Conservation (phyloP, 2,888 invertebrate genomes). For the Nemotelus pantherinus region DNA sequence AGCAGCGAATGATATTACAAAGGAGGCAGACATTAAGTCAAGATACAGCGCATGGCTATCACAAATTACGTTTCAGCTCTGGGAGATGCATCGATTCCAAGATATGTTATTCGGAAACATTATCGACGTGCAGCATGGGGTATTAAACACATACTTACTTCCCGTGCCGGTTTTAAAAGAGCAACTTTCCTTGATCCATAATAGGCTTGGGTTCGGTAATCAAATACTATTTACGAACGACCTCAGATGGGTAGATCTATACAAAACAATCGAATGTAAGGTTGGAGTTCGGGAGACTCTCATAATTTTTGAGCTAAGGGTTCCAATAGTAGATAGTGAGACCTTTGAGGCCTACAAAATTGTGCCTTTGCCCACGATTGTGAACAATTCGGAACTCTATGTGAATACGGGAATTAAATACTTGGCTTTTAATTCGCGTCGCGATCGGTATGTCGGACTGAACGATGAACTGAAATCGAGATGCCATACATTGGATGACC, state of each 20-base stretch:
- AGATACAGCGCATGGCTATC: background rate
- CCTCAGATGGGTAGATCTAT: background rate
- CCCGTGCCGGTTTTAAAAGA: background rate
- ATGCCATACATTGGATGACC: too few relatives aligned
- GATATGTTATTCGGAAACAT: background rate
- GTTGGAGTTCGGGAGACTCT: too few relatives aligned
- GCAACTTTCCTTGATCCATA: background rate
- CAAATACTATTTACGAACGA: background rate
- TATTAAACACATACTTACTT: background rate
- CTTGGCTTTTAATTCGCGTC: too few relatives aligned
- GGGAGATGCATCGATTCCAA: background rate
- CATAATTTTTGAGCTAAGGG: too few relatives aligned
- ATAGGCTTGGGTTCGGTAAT: background rate
- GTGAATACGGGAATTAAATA: too few relatives aligned
- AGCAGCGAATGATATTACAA: background rate
- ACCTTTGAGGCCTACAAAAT: too few relatives aligned
- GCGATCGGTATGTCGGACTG: too few relatives aligned
- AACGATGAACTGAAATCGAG: too few relatives aligned
- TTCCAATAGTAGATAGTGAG: too few relatives aligned
- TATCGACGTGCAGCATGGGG: background rate
- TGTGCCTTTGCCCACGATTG: too few relatives aligned
- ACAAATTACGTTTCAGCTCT: background rate
- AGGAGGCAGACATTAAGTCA: background rate
- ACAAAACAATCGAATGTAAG: slow-evolving; percentile 1
- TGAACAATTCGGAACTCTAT: too few relatives aligned